Evolutionary conservation across 2,888 invertebrate species (phyloP), one percentile per base, ranked within the genome.

Genomic region (Mesodorylaimus sp.): DNA sequence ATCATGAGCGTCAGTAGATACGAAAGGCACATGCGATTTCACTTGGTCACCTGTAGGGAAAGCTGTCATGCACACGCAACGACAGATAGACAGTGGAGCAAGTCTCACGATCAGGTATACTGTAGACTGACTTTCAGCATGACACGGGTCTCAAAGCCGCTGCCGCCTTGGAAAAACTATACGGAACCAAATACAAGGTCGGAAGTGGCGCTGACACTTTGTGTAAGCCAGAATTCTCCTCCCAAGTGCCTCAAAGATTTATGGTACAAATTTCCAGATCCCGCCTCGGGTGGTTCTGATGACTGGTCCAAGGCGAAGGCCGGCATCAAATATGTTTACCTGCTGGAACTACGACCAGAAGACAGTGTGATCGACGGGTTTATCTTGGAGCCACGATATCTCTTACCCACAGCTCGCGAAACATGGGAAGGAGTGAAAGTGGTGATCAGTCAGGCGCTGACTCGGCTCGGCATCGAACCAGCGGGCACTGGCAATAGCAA

Each of bases 161-260:
- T 1, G 50, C 55, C 3, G 62, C 61, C 10, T 54, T 66, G 24
- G 60, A 62, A 51, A 54, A 50, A 21, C 55, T 60, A 25, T 66
- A 57, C 50, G 65, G 65, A 16, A 65, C 64, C 1, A 56, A 60
- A 50, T 65, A 63, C 47, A 51, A 56, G 32, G 59, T 64, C 47
- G 65, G 63, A 43, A 64, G 62, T 13, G 65, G 65, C 10, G 63
- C 65, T n/a, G 63, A 65, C 43, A 62, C 61, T 23, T 62, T 63
- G 44, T 63, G 62, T 64, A 48, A 54, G 58, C 50, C 13, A 25
- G 32, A 32, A 32, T 13, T 13, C 16, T 10, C 16, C 16, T 32
- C 32, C 10, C 32, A 32, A 32, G 10, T 32, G 10, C 32, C 16
- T 32, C 32, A 10, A 7, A 32, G 16, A 16, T 32, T 32, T 16